Conservation (phyloP, 35 echinoderm and acorn worm species). For the Acanthaster planci region DNA sequence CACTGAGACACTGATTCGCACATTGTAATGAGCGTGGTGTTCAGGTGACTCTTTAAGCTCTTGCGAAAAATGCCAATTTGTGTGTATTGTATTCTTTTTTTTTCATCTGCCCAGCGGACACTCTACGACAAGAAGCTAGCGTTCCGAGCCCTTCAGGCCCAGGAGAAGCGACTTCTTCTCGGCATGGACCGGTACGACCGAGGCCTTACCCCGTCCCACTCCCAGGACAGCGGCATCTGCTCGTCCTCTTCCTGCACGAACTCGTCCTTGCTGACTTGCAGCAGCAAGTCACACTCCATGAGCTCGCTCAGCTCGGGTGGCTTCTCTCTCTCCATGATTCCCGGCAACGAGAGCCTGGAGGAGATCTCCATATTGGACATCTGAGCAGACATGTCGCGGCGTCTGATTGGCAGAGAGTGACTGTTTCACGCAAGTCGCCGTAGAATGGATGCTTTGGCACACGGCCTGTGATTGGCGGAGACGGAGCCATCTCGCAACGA, state of each 20-base stretch:
- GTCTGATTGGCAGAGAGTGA: background rate
- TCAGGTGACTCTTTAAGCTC: no score
- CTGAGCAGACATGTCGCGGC: slow-evolving; percentile 6
- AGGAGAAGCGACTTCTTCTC: slow-evolving; percentile 63
- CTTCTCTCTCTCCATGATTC: slow-evolving; percentile 74
- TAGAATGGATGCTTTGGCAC: no score
- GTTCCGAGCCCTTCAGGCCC: slow-evolving; percentile 70
- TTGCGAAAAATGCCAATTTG: no score
- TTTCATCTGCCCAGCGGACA: slow-evolving; percentile 52
- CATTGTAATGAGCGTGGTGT: no score
- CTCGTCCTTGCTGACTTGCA: background rate
- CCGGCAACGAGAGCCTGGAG: slow-evolving; percentile 81
- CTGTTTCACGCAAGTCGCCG: background rate
- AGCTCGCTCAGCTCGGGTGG: slow-evolving; percentile 73
- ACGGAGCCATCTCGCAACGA: no score
- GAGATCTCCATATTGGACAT: slow-evolving; percentile 66
- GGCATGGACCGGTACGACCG: slow-evolving; percentile 42
- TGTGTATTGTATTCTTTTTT: no score
- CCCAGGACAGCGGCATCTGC: slow-evolving; percentile 77
- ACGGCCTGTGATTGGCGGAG: no score
- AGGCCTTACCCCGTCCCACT: slow-evolving; percentile 46
- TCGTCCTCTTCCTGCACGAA: slow-evolving; percentile 39
- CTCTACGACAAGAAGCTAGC: slow-evolving; percentile 84
- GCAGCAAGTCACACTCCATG: slow-evolving; percentile 71
- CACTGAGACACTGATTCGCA: no score